Percentiles rank a stretch among this genome's conserved stretches.
Conservation (phyloP, 1,140 invertebrate genomes). For the Venustaconcha ellipsiformis region DNA sequence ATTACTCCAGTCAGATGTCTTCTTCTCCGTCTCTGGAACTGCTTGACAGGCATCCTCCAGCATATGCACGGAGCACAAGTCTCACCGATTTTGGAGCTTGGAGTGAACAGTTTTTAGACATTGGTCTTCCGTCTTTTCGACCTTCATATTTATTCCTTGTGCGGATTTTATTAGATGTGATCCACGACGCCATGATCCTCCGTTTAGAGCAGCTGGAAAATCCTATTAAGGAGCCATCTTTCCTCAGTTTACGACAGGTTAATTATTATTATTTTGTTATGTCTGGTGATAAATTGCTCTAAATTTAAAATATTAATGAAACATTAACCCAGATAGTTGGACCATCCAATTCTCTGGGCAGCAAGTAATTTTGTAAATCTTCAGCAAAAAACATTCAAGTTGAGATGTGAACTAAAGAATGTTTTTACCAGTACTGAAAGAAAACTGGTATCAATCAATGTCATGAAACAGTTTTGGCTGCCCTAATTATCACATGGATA, state of each 20-base stretch:
- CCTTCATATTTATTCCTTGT: slow-evolving; percentile 86
- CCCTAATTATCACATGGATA: no score
- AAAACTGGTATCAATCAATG: no score
- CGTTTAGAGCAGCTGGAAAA: slow-evolving; percentile 80
- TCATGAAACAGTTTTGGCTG: no score
- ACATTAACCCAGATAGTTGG: no score
- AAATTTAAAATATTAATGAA: no score
- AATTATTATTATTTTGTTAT: not conserved
- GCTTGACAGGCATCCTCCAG: slow-evolving; percentile 12
- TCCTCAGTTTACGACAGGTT: slow-evolving; percentile 83
- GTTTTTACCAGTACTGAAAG: no score
- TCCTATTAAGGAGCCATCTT: slow-evolving; percentile 82
- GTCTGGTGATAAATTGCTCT: no score
- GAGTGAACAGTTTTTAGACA: slow-evolving; percentile 79
- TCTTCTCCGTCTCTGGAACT: slow-evolving; percentile 48
- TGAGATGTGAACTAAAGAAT: no score
- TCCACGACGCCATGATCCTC: slow-evolving; percentile 88
- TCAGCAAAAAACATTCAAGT: no score
- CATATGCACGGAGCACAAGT: slow-evolving; percentile 41
- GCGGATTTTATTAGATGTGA: slow-evolving; percentile 82
- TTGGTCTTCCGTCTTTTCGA: slow-evolving; percentile 85
- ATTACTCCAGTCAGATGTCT: slow-evolving; percentile 34
- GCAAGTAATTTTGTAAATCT: no score
- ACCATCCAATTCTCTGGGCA: no score
- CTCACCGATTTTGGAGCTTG: slow-evolving; percentile 78